Conservation (phyloP, 2,113 vertebrate genomes). For the Phainopepla nitens region DNA sequence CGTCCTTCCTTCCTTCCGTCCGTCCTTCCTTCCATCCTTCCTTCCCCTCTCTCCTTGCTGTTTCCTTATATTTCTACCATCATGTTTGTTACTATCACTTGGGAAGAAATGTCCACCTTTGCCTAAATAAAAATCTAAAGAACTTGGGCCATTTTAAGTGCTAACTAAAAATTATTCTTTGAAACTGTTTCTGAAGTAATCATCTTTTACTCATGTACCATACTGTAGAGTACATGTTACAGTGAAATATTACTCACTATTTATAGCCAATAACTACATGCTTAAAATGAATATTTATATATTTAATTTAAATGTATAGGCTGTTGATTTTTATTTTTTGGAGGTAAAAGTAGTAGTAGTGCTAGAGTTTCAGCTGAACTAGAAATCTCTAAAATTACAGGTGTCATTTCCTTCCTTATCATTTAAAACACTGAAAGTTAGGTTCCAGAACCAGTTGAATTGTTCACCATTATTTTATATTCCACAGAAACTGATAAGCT, state of each 20-base stretch:
- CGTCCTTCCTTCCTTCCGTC: too few species aligned
- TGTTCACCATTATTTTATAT: neutral
- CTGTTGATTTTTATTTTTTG: neutral
- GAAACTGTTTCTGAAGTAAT: neutral
- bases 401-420: neutral
- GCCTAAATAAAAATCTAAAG: neutral
- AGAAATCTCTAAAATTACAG: neutral
- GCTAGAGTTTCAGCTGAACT: neutral
- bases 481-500: neutral
- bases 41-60: too few species aligned
- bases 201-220: neutral
- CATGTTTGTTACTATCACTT: neutral
- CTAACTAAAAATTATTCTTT: neutral
- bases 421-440: neutral
- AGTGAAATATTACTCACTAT: neutral
- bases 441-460: neutral
- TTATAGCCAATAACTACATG: neutral
- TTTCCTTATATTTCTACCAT: neutral
- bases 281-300: neutral
- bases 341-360: neutral
- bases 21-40: too few species aligned
- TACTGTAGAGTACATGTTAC: too few species aligned
- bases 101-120: neutral
- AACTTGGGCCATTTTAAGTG: neutral
- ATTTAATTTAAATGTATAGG: neutral